Conservation (phyloP, 2,113 vertebrate genomes). For the Lanius ludovicianus region DNA sequence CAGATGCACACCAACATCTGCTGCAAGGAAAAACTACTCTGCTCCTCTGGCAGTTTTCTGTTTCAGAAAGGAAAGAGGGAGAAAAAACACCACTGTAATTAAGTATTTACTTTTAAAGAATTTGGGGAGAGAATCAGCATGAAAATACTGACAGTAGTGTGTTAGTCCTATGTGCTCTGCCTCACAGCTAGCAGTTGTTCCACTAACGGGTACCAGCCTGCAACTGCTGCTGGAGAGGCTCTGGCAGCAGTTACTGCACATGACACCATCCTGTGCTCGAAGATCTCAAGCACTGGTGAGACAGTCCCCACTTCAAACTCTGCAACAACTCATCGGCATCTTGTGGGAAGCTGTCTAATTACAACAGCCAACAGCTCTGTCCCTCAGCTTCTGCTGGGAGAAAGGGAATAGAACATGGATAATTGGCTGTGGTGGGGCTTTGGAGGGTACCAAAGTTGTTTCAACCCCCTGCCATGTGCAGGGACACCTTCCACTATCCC, state of each 20-base stretch:
- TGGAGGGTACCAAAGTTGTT: not conserved
- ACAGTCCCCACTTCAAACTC: not conserved
- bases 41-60: not conserved
- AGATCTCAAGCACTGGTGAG: not conserved
- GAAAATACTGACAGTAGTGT: not conserved
- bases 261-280: not conserved
- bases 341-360: not conserved
- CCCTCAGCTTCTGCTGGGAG: fast-evolving
- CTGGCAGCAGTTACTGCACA: fast-evolving
- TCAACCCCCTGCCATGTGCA: not conserved
- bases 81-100: not conserved
- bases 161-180: not conserved
- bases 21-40: not conserved
- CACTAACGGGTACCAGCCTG: not conserved
- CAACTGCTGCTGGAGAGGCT: not conserved
- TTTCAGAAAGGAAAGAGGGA: not conserved
- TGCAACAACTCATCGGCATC: not conserved
- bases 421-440: not conserved
- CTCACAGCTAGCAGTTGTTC: not conserved
- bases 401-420: fast-evolving
- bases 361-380: not conserved
- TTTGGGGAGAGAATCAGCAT: not conserved
- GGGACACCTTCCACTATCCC: not conserved
- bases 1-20: slow-evolving; percentile 38
- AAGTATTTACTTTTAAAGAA: slow-evolving; percentile 35